Evolutionary conservation across 1,140 invertebrate genomes (phyloP).

Genomic region (Aleiodes sp.): DNA sequence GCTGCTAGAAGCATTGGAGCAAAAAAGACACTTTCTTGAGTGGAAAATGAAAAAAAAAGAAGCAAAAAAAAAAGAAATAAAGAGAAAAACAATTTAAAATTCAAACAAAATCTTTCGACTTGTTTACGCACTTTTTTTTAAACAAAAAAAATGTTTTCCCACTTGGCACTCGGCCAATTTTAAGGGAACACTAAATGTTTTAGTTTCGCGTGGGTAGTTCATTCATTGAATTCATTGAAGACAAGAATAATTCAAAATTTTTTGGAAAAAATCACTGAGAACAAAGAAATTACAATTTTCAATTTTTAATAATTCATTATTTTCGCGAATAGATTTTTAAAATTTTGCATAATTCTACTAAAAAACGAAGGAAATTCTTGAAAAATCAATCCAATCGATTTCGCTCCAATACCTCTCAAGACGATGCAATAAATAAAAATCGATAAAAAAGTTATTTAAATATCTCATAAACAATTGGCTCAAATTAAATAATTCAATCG

Average conservation of each 20-base stretch:
- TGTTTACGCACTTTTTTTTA: slow-evolving; percentile 5
- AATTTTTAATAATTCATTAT: not conserved
- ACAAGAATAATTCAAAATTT: not conserved
- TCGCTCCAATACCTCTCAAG: too few relatives aligned
- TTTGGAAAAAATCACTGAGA: too few relatives aligned
- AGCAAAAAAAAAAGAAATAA: too few relatives aligned
- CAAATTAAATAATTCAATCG: too few relatives aligned
- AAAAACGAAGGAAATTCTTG: too few relatives aligned
- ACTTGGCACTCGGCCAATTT: not conserved
- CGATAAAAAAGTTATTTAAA: too few relatives aligned
- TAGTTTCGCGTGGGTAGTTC: slow-evolving; percentile 11
- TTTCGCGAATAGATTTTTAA: too few relatives aligned
- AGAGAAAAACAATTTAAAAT: slow-evolving; percentile 28
- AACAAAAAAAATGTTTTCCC: not conserved
- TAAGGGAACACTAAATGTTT: slow-evolving; percentile 7
- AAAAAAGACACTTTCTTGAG: slow-evolving; percentile 16
- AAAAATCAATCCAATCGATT: too few relatives aligned
- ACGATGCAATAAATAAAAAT: too few relatives aligned
- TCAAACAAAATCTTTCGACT: not conserved
- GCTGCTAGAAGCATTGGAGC: slow-evolving; percentile 6
- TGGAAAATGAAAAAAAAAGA: too few relatives aligned
- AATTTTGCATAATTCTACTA: too few relatives aligned
- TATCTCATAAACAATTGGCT: too few relatives aligned
- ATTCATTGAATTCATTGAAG: slow-evolving; percentile 10
- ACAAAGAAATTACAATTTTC: not conserved